Evolutionary conservation across 2,888 invertebrate genomes (phyloP).

Genomic region (Cephus spinipes): DNA sequence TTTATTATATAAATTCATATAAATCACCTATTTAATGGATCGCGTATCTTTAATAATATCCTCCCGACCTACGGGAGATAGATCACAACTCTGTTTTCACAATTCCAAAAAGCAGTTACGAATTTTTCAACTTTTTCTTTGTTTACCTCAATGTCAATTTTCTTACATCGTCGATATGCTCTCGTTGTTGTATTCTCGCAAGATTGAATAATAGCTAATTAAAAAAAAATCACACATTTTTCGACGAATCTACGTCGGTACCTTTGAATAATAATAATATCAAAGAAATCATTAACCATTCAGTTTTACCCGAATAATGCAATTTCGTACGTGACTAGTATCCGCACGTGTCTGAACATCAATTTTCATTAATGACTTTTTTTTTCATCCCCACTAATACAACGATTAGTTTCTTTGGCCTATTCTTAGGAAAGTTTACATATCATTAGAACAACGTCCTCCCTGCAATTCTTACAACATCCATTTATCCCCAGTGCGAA

Average conservation of each 20-base stretch:
- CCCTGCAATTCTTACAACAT: not conserved
- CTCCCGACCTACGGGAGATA: slow-evolving; percentile 9
- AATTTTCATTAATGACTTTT: not conserved
- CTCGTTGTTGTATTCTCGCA: not conserved
- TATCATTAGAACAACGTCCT: not conserved
- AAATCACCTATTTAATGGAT: slow-evolving; percentile 24
- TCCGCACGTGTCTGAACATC: not conserved
- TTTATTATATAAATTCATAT: slow-evolving; percentile 24
- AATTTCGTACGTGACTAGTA: not conserved
- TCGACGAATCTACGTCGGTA: not conserved
- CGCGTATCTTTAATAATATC: slow-evolving; percentile 12
- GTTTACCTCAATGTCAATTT: slow-evolving; percentile 17
- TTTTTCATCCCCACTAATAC: not conserved
- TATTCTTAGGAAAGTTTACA: not conserved
- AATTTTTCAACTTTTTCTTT: slow-evolving; percentile 2
- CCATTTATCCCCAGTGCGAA: not conserved
- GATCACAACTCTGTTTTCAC: slow-evolving; percentile 30
- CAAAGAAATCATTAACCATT: not conserved
- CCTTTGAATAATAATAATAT: not conserved
- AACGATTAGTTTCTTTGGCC: not conserved
- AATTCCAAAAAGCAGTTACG: slow-evolving; percentile 25
- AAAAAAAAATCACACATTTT: not conserved
- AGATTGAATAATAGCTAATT: not conserved
- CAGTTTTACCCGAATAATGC: not conserved
- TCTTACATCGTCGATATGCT: not conserved